Base-by-base conservation (phyloP, 2,888 invertebrate genomes). In the Drosophila testacea region DNA sequence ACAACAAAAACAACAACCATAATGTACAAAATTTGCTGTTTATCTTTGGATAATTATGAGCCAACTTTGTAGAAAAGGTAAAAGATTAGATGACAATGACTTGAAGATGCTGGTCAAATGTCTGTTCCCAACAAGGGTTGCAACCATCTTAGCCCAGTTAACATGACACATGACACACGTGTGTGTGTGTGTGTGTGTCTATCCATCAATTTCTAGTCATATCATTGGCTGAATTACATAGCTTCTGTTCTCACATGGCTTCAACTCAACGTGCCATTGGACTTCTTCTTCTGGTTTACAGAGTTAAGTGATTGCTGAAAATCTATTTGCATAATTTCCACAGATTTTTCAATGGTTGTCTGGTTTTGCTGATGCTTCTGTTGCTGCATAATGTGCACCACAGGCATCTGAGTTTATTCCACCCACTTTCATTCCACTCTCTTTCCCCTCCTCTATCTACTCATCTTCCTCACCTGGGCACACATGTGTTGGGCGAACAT, bases 241-340 rank as follows among this genome's bases (percentile, higher is more conserved):
- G 54, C 57, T 44, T 47, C 41, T 41, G 27, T 30, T 22, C 41
- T 55, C 32, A 30, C 56, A 39, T 52, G 47, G 42, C 62, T 57
- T 39, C 44, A 46, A 44, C 47, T 54, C 39, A 34, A 42, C 52
- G 44, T 54, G 48, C 41, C 73, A 28, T 59, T 42, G 70, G 48
- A 44, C 36, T 13, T 30, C 10, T 30, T 22, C 39, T 41, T 47
- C 47, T 44, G 51, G 54, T 64, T 51, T 38, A 50, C 83, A 38
- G 55, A 73, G 78, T 85, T 83, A 89, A 85, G 89, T 85, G 88
- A 85, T 85, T 88, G 85, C 89, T 77, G 85, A 87, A 89, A 89
- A 89, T 89, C 75, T 89, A 89, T 85, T 85, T 85, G 89, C 85
- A 85, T 85, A 85, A 85, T 85, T 85, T 85, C 81, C 74, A 89